A percentile compares a stretch with the other conserved stretches of the same genome.
Evolutionary conservation across 2,888 invertebrate species (phyloP).

Genomic region (Salticus scenicus): DNA sequence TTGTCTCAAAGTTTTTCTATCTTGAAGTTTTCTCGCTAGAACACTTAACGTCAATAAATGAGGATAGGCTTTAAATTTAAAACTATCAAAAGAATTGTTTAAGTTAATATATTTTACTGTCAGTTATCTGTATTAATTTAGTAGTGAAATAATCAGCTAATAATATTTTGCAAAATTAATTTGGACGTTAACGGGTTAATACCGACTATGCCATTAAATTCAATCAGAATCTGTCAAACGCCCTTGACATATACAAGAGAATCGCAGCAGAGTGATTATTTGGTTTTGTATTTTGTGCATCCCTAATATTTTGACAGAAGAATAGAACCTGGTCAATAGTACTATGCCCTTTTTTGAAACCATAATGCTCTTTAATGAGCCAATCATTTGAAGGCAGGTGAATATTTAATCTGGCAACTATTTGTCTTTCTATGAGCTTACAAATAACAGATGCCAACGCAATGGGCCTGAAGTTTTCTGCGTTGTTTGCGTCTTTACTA

Average conservation of each 20-base stretch:
- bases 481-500: neutral
- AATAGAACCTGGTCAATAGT: neutral
- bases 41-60: too few species aligned
- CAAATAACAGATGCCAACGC: neutral
- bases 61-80: too few species aligned
- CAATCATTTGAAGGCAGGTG: neutral
- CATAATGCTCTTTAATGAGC: neutral
- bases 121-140: too few species aligned
- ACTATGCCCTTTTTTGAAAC: neutral
- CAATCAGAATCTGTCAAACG: conserved; percentile 20
- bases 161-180: too few species aligned
- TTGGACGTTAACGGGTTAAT: neutral
- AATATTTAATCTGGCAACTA: neutral
- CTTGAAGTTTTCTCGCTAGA: too few species aligned
- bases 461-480: conserved; percentile 7
- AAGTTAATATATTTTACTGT: too few species aligned
- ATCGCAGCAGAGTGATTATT: neutral
- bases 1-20: too few species aligned
- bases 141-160: too few species aligned
- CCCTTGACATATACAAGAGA: conserved; percentile 14
- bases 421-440: neutral
- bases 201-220: too few species aligned
- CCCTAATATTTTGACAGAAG: neutral
- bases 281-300: conserved; percentile 16
- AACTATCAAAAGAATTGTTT: too few species aligned